Evolutionary conservation across 1,140 invertebrate genomes (phyloP), one percentile per base, ranked within the genome.

Genomic region (Steinernema feltiae): DNA sequence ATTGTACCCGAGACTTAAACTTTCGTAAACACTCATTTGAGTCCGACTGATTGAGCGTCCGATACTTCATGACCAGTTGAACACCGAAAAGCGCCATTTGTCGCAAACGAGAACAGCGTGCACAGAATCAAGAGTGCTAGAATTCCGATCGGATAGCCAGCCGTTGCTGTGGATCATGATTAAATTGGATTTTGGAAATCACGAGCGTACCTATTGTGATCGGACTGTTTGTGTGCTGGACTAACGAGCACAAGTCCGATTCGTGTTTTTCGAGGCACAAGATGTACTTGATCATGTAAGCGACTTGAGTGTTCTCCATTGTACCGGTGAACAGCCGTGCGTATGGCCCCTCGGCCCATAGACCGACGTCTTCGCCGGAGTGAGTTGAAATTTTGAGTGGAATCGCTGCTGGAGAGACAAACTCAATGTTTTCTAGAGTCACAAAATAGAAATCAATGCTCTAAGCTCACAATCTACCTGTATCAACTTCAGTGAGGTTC

Each of bases 231-330:
- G 53, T 63, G 3, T 27, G 12, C 53, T 63, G 7, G 2, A 63
- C 12, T 27, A 12, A 21, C 53, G 12, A 27, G 53, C 53, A 63
- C 2, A 63, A 21, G 53, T 63, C 24, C 2, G 53, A 7, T 27
- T 63, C 53, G 24, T 21, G 12, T 27, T 63, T 15, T 3, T 74
- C 29, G 18, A 74, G 73, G 27, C 73, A 74, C 12, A 74, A 48
- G 24, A 74, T 17, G 18, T 74, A 41, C 27, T 74, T 71, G 1
- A 74, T 18, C 1, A 29, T 27, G 48, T 73, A 69, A 2, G 73
- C 73, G 30, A 74, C 73, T 18, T 71, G 48, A 17, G 73, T 30
- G 73, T 74, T 74, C 17, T 74, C 73, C 48, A 74, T 74, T 74
- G 73, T 73, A 1, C 73, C 73, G 12, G 48, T 31, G 30, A 74